Percentiles rank a stretch among this genome's conserved stretches.
These are phyloP conservation scores for Pandemis cinnamomeana DNA, from an alignment of 2,888 invertebrate genomes.

Conservation along the genomic window DNA sequence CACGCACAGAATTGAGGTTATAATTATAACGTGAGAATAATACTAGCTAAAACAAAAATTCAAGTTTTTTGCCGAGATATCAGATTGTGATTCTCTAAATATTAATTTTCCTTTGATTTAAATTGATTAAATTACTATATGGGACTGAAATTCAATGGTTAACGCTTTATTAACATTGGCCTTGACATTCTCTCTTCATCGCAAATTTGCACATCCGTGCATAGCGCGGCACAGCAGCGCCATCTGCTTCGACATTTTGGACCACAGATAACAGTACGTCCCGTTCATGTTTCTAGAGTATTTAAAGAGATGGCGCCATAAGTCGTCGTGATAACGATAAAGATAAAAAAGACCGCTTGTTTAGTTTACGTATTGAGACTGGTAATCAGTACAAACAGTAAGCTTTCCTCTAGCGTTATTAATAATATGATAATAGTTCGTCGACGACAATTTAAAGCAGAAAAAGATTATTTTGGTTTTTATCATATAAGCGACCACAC, in stretches of 20 bases:
- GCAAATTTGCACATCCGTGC: slow-evolving; percentile 71
- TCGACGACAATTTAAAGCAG: neutral
- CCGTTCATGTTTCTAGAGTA: neutral
- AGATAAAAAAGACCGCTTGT: slow-evolving; percentile 13
- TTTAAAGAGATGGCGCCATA: slow-evolving; percentile 27
- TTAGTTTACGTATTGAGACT: neutral
- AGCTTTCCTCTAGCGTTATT: neutral
- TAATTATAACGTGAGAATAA: slow-evolving; percentile 67
- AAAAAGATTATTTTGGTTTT: neutral
- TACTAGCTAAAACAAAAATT: slow-evolving; percentile 14
- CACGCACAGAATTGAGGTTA: slow-evolving; percentile 66
- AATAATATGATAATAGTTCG: neutral
- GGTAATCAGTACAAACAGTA: neutral
- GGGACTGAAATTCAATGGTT: slow-evolving; percentile 27
- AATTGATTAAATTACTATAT: slow-evolving; percentile 3
- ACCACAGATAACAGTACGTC: slow-evolving; percentile 18
- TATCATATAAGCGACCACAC: neutral
- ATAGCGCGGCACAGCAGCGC: slow-evolving; percentile 48
- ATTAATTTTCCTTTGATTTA: slow-evolving; percentile 11
- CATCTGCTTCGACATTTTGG: slow-evolving; percentile 51
- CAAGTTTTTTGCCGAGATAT: neutral
- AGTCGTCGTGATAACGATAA: slow-evolving; percentile 23
- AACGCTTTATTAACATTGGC: slow-evolving; percentile 65
- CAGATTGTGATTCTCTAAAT: too few species aligned
- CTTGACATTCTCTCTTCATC: slow-evolving; percentile 77